Conservation (phyloP, 2,888 invertebrate species). For the Muscina levida region DNA sequence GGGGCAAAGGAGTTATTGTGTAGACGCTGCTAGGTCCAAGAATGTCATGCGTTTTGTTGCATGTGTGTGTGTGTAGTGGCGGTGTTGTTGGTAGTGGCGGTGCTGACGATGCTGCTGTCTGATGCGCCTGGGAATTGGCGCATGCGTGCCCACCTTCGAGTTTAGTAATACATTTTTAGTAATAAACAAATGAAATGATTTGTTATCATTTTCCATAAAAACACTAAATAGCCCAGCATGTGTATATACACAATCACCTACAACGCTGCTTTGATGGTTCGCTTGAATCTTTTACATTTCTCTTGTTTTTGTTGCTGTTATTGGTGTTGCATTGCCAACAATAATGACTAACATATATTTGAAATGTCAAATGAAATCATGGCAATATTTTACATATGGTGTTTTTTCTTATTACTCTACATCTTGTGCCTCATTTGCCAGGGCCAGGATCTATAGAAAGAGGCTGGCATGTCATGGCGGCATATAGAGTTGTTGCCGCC, state of each 20-base stretch:
- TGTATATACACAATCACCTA: not conserved
- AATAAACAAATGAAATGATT: conserved; percentile 56
- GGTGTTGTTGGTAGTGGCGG: no score
- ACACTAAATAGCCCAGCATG: conserved; percentile 61
- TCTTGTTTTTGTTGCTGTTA: no score
- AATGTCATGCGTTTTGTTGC: conserved; percentile 34
- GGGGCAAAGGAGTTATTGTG: no score
- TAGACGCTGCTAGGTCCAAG: not conserved
- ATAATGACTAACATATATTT: conserved; percentile 53
- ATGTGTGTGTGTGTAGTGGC: not conserved
- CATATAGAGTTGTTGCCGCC: conserved; percentile 40
- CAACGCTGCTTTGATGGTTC: not conserved
- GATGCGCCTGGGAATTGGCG: no score
- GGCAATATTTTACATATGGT: conserved; percentile 64
- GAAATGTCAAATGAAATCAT: conserved; percentile 52
- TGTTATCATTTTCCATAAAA: conserved; percentile 61
- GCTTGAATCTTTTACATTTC: not conserved
- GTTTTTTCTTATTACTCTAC: conserved; percentile 16
- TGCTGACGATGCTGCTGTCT: no score
- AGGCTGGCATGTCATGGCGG: conserved; percentile 41
- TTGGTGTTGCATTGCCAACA: not conserved
- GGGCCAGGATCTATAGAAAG: not conserved
- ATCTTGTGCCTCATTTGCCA: conserved; percentile 2
- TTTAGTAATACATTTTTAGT: not conserved
- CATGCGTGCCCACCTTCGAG: not conserved